Conservation (phyloP, 2,113 vertebrate genomes). For the Gallinago undulata region DNA sequence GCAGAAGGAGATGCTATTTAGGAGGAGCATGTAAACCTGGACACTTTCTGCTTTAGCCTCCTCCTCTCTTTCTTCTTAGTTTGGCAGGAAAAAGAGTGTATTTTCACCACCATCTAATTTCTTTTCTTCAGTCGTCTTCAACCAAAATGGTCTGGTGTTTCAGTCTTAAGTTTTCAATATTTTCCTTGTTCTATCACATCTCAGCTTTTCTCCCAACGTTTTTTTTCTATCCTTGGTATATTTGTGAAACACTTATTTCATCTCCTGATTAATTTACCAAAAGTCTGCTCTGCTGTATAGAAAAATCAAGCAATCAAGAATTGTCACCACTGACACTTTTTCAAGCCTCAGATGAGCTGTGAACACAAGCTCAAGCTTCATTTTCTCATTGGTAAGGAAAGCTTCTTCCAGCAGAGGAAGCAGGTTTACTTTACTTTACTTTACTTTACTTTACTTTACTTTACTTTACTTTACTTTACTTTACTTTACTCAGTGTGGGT, state of each 20-base stretch:
- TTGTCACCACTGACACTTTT: neutral
- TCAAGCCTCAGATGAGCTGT: neutral
- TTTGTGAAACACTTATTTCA: neutral
- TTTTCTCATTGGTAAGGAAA: neutral
- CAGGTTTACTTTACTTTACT: too few relatives aligned
- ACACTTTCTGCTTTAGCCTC: neutral
- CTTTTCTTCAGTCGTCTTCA: neutral
- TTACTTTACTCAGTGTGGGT: neutral
- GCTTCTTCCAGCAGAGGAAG: neutral
- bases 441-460: neutral
- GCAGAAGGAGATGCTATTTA: neutral
- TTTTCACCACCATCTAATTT: neutral
- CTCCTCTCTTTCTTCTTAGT: neutral
- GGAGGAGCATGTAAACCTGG: neutral
- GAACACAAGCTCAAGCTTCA: neutral
- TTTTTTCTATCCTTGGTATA: neutral
- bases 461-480: too few relatives aligned
- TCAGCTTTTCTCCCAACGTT: neutral
- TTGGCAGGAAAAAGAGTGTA: neutral
- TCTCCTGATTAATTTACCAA: neutral
- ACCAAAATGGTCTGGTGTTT: neutral
- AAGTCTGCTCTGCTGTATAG: neutral
- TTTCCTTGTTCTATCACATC: neutral
- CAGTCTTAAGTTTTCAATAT: neutral
- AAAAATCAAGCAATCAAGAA: neutral